Conservation (phyloP, 1,140 invertebrate species). For the Tetragonula clypearis region DNA sequence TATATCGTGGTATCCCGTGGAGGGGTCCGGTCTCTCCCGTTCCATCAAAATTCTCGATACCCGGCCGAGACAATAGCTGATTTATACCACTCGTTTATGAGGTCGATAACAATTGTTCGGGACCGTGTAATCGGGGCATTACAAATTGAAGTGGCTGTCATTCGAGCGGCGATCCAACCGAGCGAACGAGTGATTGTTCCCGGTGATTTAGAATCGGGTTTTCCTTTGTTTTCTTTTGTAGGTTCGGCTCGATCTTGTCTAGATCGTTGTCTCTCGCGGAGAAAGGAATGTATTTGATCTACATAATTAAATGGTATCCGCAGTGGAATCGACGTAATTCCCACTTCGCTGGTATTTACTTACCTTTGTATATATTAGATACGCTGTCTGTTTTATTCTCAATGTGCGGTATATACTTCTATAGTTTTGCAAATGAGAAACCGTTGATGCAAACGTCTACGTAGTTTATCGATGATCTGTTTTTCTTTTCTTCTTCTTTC, state of each 20-base stretch:
- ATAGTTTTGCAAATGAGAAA: no score
- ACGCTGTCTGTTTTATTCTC: no score
- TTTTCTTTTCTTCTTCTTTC: no score
- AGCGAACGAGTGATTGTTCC: not conserved
- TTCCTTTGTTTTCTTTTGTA: no score
- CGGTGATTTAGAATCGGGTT: not conserved
- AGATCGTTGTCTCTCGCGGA: no score
- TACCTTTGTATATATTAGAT: no score
- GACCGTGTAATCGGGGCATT: conserved; percentile 26
- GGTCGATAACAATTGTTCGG: conserved; percentile 1
- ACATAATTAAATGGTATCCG: not conserved
- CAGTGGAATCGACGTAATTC: not conserved
- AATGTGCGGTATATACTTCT: no score
- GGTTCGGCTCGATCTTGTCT: not conserved
- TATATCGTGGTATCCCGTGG: conserved; percentile 32
- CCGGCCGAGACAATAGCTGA: conserved; percentile 20
- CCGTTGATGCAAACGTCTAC: no score
- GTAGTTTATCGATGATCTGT: no score
- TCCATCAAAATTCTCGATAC: conserved; percentile 47
- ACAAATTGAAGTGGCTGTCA: conserved; percentile 25
- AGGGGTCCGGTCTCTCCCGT: conserved; percentile 13
- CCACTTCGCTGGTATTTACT: no score
- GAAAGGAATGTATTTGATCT: not conserved
- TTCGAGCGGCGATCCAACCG: not conserved
- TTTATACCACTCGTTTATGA: conserved; percentile 35